Evolutionary conservation across 2,888 invertebrate species (phyloP), one percentile per base, ranked within the genome.

Genomic region (Drosophila diplacantha): DNA sequence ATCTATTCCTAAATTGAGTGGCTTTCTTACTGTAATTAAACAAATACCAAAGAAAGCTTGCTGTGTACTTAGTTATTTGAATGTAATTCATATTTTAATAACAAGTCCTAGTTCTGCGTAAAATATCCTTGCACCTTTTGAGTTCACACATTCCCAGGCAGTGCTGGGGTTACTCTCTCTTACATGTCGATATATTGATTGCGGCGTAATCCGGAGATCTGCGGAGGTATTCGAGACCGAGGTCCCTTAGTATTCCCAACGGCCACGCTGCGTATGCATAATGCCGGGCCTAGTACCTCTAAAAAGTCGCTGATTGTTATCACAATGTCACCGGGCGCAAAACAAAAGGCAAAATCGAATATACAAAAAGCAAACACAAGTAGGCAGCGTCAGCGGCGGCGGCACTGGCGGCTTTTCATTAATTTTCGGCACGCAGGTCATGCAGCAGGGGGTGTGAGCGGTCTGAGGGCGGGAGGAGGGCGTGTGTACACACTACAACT

Each of bases 361-460:
- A 50, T 66, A 65, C 49, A 53, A 64, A 70, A 53, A 58, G 59
- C 55, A 71, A 66, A 65, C 54, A 67, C 74, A 83, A 81, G 74
- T 74, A 68, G 72, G 73, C 70, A 67, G 61, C 53, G 69, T 67
- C 49, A 49, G 58, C 37, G 51, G 44, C 35, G 44, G 18, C 44
- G 29, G 50, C 71, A 49, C 50, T 59, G 79, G 34, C 66, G 75
- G 69, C 69, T 80, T 83, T 79, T 79, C 84, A 82, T 79, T 83
- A 79, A 82, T 79, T 83, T 79, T 72, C 72, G 78, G 76, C 82
- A 78, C 83, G 83, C 83, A 81, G 71, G 39, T 18, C 58, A 34
- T 39, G 46, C n/a, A 49, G 35, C 32, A 24, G 18, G 26, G 20
- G 20, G 29, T 8, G 20, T 16, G 35, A 20, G 18, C 9, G 35